Conservation (phyloP, 2,113 vertebrate genomes). For the Paralichthys olivaceus region DNA sequence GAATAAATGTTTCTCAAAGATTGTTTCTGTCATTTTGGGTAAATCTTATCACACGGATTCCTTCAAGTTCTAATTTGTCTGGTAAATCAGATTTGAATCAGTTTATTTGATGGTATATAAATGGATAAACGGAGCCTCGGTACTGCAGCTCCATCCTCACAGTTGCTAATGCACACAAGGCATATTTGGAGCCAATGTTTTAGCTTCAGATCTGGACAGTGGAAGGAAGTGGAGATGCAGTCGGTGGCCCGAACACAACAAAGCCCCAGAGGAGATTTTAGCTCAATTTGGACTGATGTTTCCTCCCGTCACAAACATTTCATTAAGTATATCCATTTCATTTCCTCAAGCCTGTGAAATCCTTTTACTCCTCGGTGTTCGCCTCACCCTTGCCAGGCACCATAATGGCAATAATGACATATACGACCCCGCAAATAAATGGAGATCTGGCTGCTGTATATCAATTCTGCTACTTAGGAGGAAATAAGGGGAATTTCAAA, state of each 20-base stretch:
- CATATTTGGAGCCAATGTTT: too few species aligned
- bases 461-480: slow-evolving; percentile 54
- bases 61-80: too few species aligned
- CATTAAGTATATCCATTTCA: slow-evolving; percentile 59
- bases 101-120: too few species aligned
- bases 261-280: slow-evolving; percentile 26
- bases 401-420: slow-evolving; percentile 60
- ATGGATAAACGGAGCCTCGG: too few species aligned
- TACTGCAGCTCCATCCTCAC: too few species aligned
- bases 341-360: slow-evolving; percentile 45
- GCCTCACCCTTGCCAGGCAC: slow-evolving; percentile 11
- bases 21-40: too few species aligned
- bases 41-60: too few species aligned
- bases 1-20: too few species aligned
- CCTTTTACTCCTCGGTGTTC: slow-evolving; percentile 43
- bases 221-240: not conserved
- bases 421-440: slow-evolving; percentile 63
- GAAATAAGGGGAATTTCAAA: slow-evolving; percentile 38
- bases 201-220: not conserved
- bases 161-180: too few species aligned
- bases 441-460: slow-evolving; percentile 44
- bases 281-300: slow-evolving; percentile 45
- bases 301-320: slow-evolving; percentile 57
- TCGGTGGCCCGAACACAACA: not conserved
- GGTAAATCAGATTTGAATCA: too few species aligned